Percentiles rank a stretch among this genome's conserved stretches.
Evolutionary conservation across 2,797 vertebrate species (phyloP).

Genomic region (Notoglanidium macrostoma): DNA sequence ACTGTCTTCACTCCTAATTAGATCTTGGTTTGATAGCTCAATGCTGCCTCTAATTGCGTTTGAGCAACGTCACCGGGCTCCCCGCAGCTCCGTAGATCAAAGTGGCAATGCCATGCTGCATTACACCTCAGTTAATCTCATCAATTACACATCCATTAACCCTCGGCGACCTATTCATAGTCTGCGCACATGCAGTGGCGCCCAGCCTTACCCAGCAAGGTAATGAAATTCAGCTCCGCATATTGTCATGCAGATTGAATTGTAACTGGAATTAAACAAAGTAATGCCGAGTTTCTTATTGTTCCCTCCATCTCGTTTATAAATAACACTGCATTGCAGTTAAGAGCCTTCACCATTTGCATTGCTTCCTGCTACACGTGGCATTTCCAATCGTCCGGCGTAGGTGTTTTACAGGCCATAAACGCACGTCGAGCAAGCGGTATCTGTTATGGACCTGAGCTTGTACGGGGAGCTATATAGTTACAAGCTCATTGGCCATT

Average conservation of each 20-base stretch:
- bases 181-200: conserved; percentile 48
- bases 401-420: conserved; percentile 56
- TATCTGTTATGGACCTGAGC: conserved; percentile 8
- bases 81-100: conserved; percentile 53
- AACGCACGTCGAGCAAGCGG: conserved; percentile 23
- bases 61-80: conserved; percentile 65
- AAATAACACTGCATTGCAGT: background rate
- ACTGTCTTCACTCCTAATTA: conserved; percentile 79
- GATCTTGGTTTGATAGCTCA: conserved; percentile 80
- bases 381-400: background rate
- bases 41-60: conserved; percentile 76
- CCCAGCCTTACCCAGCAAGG: conserved; percentile 46
- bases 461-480: background rate
- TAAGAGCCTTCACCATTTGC: background rate
- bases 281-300: conserved; percentile 42
- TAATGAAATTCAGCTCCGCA: conserved; percentile 57
- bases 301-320: conserved; percentile 19
- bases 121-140: conserved; percentile 82
- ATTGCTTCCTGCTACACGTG: background rate
- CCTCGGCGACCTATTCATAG: conserved; percentile 67
- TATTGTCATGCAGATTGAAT: conserved; percentile 56
- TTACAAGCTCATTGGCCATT: conserved; percentile 48
- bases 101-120: conserved; percentile 68
- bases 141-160: conserved; percentile 80
- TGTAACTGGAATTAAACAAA: conserved; percentile 55